A percentile compares a stretch with the other conserved stretches of the same genome.
phyloP scores from a whole-genome alignment of 2,113 vertebrate species.

The Rhea pennata region DNA sequence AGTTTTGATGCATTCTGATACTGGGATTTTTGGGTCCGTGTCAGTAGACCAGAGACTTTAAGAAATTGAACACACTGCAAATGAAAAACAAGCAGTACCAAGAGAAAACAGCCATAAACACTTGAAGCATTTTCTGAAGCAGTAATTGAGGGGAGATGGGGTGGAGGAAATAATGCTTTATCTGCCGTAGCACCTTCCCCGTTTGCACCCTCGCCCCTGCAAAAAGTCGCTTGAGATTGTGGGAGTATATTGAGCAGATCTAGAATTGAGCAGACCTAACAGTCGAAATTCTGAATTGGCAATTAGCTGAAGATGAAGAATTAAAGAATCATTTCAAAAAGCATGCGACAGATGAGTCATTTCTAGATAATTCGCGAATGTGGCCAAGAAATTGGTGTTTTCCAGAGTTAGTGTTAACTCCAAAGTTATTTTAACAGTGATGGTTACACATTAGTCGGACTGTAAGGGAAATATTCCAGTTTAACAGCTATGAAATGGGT shows the following conservation, averaged over 20 bases:
- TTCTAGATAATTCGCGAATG: background rate
- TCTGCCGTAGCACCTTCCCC: background rate
- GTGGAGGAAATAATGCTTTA: background rate
- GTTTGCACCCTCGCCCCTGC: background rate
- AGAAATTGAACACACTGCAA: background rate
- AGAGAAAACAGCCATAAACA: fast-evolving
- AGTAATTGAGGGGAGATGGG: background rate
- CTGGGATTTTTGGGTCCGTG: background rate
- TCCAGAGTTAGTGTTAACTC: background rate
- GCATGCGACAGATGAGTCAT: background rate
- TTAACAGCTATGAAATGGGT: background rate
- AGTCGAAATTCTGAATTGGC: background rate
- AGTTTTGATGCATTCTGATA: fast-evolving
- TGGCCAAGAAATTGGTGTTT: background rate
- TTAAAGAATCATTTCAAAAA: background rate
- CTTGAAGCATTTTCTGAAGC: background rate
- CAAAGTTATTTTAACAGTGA: background rate
- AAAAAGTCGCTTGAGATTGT: background rate
- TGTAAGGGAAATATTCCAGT: background rate
- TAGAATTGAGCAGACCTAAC: background rate
- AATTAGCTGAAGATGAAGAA: background rate
- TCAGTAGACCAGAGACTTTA: background rate
- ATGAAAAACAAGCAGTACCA: background rate
- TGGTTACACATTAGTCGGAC: background rate
- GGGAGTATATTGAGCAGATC: background rate